Percentiles rank a stretch among this genome's conserved stretches.
phyloP scores from a whole-genome alignment of 2,888 invertebrate species.

The Pelosia muscerda region DNA sequence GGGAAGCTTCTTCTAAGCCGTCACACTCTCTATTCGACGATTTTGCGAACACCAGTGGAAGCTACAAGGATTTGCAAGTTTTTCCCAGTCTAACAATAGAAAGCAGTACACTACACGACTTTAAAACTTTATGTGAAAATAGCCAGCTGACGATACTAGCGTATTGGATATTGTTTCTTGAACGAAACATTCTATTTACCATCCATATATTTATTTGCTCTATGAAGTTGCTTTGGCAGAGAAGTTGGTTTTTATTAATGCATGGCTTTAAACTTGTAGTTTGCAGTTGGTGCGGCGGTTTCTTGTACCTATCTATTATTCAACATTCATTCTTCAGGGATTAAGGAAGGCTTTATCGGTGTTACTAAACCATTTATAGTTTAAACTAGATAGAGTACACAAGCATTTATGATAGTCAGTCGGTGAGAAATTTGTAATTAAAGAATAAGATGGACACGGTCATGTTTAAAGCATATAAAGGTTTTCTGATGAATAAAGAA shows the following conservation, averaged over 20 bases:
- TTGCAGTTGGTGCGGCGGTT: background rate
- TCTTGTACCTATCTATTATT: conserved; percentile 1
- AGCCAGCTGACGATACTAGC: conserved; percentile 45
- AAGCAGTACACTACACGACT: conserved; percentile 50
- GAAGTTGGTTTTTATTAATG: conserved; percentile 21
- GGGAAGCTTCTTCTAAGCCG: conserved; percentile 77
- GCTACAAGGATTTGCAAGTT: conserved; percentile 76
- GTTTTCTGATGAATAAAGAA: too few species aligned
- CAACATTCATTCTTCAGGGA: background rate
- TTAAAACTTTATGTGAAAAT: conserved; percentile 58
- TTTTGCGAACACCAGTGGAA: conserved; percentile 70
- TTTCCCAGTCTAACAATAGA: conserved; percentile 71
- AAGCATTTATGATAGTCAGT: background rate
- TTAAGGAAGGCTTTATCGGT: background rate
- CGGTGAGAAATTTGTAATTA: background rate
- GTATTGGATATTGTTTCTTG: conserved; percentile 46
- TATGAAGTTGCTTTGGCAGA: conserved; percentile 32
- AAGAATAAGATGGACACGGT: too few species aligned
- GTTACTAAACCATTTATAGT: background rate
- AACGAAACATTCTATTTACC: conserved; percentile 38
- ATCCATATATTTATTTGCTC: too few species aligned
- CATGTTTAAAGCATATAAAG: too few species aligned
- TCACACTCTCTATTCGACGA: conserved; percentile 75
- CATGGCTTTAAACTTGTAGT: conserved; percentile 6
- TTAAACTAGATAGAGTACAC: background rate